Conservation (phyloP, 2,797 vertebrate species). For the Malurus splendens region DNA sequence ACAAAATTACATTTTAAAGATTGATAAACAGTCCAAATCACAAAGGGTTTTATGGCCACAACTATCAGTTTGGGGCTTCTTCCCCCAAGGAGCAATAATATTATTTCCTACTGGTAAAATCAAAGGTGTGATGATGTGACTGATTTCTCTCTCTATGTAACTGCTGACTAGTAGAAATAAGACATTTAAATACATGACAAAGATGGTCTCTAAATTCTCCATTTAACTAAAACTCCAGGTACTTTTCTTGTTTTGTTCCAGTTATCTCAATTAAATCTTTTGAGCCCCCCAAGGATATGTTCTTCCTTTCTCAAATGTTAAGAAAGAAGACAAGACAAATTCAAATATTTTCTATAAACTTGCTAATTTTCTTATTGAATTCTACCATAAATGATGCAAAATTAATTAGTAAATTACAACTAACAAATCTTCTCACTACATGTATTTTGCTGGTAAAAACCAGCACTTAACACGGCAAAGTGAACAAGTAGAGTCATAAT, state of each 20-base stretch:
- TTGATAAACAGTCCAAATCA: not conserved
- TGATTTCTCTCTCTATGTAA: not conserved
- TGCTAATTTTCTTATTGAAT: not conserved
- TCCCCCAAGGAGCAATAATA: not conserved
- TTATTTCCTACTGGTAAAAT: not conserved
- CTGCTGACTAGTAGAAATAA: not conserved
- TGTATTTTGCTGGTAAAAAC: not conserved
- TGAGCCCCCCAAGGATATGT: not conserved
- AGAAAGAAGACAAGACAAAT: not conserved
- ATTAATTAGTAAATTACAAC: not conserved
- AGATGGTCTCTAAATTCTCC: not conserved
- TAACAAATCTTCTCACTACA: not conserved
- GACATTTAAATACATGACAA: not conserved
- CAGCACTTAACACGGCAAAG: not conserved
- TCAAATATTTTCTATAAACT: not conserved
- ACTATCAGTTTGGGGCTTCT: not conserved
- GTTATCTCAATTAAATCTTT: not conserved
- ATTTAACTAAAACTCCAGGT: not conserved
- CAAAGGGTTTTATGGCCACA: not conserved
- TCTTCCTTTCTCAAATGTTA: not conserved
- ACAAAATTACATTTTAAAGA: not conserved
- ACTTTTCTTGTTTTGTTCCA: not conserved
- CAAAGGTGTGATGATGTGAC: not conserved
- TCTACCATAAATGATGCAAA: not conserved
- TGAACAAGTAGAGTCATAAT: not conserved